Evolutionary conservation across 2,888 invertebrate genomes (phyloP).

Genomic region (Drosophila nr. medialis): DNA sequence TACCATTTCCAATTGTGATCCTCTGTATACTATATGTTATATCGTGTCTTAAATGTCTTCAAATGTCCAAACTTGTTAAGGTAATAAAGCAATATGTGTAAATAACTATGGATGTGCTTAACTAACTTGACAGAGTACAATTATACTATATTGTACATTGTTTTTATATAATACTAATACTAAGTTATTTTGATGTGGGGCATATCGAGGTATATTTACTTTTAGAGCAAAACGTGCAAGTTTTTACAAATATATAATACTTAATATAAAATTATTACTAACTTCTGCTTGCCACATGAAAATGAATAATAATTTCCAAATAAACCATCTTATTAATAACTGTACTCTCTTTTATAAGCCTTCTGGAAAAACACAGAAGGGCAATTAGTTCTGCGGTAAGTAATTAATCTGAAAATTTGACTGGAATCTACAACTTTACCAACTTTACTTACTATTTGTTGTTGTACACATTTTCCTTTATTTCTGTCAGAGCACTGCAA

Average conservation of each 20-base stretch:
- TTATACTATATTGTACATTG: not conserved
- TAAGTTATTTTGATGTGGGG: not conserved
- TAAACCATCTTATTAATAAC: not conserved
- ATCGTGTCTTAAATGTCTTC: constrained; percentile 13
- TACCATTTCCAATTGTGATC: not conserved
- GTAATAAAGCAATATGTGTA: constrained; percentile 29
- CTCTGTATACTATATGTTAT: constrained; percentile 4
- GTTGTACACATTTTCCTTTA: not conserved
- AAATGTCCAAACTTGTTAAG: constrained; percentile 20
- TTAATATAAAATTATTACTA: not conserved
- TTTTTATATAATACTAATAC: not conserved
- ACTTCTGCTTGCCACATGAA: too few relatives aligned
- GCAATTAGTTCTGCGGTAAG: constrained; percentile 38
- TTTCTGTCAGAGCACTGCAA: not conserved
- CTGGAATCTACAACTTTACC: not conserved
- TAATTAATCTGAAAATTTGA: not conserved
- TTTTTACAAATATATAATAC: constrained; percentile 1
- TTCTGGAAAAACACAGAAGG: constrained; percentile 48
- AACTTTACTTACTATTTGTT: too few relatives aligned
- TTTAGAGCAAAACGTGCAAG: constrained; percentile 1
- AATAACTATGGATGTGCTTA: constrained; percentile 15
- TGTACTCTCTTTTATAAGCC: constrained; percentile 27
- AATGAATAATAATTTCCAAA: not conserved
- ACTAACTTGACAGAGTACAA: too few relatives aligned
- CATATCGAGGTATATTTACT: not conserved